Percentiles rank a stretch among this genome's conserved stretches.
Evolutionary conservation across 2,888 invertebrate genomes (phyloP).

Genomic region (Odontomyia ornata): DNA sequence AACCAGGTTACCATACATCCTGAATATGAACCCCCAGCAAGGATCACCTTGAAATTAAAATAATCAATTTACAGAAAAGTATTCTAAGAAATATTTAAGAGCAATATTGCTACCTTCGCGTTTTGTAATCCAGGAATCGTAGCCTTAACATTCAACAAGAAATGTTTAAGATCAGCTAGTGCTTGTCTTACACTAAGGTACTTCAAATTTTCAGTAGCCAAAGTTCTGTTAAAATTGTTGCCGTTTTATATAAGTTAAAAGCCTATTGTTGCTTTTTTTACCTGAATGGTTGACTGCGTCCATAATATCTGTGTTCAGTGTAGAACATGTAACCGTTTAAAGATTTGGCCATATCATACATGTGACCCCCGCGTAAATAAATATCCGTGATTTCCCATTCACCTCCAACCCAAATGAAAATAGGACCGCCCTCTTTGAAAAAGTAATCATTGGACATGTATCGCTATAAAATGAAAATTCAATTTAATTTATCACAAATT

Average conservation of each 20-base stretch:
- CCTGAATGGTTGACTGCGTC: conserved; percentile 75
- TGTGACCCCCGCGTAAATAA: conserved; percentile 70
- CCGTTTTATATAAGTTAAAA: conserved; percentile 54
- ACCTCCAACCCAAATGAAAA: conserved; percentile 73
- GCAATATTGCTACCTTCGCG: no score
- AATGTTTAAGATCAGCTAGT: conserved; percentile 72
- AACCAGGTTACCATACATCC: conserved; percentile 76
- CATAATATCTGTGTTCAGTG: conserved; percentile 86
- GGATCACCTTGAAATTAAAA: conserved; percentile 56
- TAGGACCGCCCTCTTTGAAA: conserved; percentile 66
- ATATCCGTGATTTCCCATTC: conserved; percentile 74
- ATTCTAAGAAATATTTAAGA: conserved; percentile 21
- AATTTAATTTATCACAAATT: no score
- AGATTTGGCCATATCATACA: conserved; percentile 69
- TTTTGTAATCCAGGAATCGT: conserved; percentile 58
- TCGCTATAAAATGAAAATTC: conserved; percentile 59
- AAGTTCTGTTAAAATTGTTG: conserved; percentile 61
- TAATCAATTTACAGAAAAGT: background rate
- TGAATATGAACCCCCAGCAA: conserved; percentile 75
- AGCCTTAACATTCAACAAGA: conserved; percentile 67
- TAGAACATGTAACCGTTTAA: conserved; percentile 74
- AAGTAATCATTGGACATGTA: conserved; percentile 67
- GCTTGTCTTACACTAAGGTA: conserved; percentile 73
- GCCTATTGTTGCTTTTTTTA: conserved; percentile 61
- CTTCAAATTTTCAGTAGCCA: conserved; percentile 68